A percentile compares a stretch with the other conserved stretches of the same genome.
Evolutionary conservation across 2,888 invertebrate species (phyloP).

Genomic region (Branchipolynoe longqiensis): DNA sequence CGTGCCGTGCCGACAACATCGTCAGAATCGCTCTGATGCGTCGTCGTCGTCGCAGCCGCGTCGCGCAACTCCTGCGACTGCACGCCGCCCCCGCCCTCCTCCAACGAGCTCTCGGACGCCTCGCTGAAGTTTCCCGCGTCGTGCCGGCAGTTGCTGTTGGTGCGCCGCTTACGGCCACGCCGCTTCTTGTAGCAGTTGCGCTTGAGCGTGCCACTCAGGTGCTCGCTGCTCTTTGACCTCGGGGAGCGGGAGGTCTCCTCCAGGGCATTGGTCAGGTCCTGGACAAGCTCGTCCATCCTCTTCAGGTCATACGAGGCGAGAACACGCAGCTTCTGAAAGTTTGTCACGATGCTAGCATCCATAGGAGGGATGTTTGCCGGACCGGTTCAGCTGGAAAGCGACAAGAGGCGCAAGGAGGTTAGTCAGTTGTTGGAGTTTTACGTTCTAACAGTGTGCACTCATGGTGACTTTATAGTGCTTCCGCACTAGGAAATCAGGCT

Average conservation of each 20-base stretch:
- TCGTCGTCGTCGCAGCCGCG: slow-evolving; percentile 71
- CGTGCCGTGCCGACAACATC: slow-evolving; percentile 70
- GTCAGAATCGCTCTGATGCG: slow-evolving; percentile 80
- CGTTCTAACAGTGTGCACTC: too few species aligned
- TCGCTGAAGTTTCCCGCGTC: slow-evolving; percentile 79
- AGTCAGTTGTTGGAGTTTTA: too few species aligned
- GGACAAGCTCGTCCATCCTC: slow-evolving; percentile 82
- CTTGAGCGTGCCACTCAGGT: slow-evolving; percentile 68
- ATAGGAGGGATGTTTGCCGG: slow-evolving; percentile 70
- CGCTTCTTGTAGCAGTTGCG: slow-evolving; percentile 74
- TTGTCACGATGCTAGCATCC: slow-evolving; percentile 81
- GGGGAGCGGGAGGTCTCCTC: slow-evolving; percentile 74
- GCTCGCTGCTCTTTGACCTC: slow-evolving; percentile 69
- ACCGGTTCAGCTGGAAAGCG: not conserved
- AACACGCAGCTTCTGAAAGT: slow-evolving; percentile 81
- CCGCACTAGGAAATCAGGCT: too few species aligned
- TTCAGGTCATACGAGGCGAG: slow-evolving; percentile 78
- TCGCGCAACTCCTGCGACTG: slow-evolving; percentile 79
- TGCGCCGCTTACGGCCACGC: slow-evolving; percentile 72
- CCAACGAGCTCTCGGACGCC: slow-evolving; percentile 81
- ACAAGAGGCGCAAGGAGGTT: too few species aligned
- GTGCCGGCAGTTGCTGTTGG: slow-evolving; percentile 66
- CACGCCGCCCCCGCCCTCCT: slow-evolving; percentile 78
- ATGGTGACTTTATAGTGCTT: too few species aligned
- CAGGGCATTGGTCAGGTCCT: slow-evolving; percentile 80